These are phyloP conservation scores for Dasyornis broadbenti DNA, from an alignment of 2,113 vertebrate genomes.

Conservation along the genomic window DNA sequence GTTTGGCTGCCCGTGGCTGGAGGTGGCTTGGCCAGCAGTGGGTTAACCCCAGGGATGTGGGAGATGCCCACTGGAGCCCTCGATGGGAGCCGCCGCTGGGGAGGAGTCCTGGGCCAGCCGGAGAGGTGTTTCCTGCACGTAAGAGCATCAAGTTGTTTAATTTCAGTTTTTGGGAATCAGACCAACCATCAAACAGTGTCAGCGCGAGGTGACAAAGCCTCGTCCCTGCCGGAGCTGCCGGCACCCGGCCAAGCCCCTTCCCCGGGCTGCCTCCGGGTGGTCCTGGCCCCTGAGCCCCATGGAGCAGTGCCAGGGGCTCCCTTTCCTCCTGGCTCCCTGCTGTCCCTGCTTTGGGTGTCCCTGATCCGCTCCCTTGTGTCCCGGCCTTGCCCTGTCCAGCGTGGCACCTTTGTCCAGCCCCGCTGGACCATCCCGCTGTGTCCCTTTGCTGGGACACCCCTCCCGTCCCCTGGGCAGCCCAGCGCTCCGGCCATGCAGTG, in stretches of 20 bases:
- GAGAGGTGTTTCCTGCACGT: neutral
- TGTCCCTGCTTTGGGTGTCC: neutral
- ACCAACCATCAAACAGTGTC: neutral
- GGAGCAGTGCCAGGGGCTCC: fast-evolving
- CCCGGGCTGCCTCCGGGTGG: neutral
- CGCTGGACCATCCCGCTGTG: fast-evolving
- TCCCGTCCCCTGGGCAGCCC: neutral
- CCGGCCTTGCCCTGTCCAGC: neutral
- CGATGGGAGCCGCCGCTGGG: neutral
- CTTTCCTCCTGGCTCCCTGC: fast-evolving
- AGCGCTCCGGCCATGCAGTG: fast-evolving
- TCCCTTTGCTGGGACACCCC: neutral
- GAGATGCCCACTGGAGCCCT: neutral
- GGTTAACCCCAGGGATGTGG: neutral
- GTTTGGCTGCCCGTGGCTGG: fast-evolving
- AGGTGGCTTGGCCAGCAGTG: neutral
- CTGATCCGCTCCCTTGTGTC: fast-evolving
- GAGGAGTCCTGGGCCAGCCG: neutral
- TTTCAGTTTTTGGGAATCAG: neutral
- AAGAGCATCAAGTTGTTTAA: neutral
- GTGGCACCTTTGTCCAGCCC: fast-evolving
- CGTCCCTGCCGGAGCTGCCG: fast-evolving
- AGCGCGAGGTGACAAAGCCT: neutral
- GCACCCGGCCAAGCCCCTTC: neutral
- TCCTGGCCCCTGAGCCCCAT: neutral